Percentiles rank a stretch among this genome's conserved stretches.
These are phyloP conservation scores for Sebastes hopkinsi DNA, from an alignment of 2,797 vertebrate genomes.

Conservation along the genomic window DNA sequence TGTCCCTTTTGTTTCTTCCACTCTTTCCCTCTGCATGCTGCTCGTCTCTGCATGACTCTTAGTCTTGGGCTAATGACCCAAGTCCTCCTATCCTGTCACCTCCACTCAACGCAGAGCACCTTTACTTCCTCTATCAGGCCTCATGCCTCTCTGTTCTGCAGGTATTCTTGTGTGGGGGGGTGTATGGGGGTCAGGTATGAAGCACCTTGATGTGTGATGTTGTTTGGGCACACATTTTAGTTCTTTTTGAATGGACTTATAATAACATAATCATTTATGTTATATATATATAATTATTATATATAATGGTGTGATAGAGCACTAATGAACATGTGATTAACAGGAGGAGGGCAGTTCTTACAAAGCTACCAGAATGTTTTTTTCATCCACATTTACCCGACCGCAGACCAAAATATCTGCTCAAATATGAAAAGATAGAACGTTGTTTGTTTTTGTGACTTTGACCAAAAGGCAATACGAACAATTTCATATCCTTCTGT, in stretches of 20 bases:
- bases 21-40: constrained; percentile 72
- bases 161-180: constrained; percentile 70
- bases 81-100: constrained; percentile 84
- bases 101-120: constrained; percentile 84
- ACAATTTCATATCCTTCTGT: not conserved
- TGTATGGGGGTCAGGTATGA: constrained; percentile 11
- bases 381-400: not conserved
- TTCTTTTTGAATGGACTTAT: not conserved
- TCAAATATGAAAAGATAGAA: not conserved
- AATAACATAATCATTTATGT: not conserved
- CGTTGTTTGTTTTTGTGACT: not conserved
- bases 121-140: constrained; percentile 86
- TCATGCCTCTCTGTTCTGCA: constrained; percentile 76
- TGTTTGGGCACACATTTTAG: not conserved
- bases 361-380: not conserved
- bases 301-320: not conserved
- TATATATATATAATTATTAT: no score
- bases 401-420: not conserved
- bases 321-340: not conserved
- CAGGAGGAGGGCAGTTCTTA: not conserved
- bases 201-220: not conserved
- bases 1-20: constrained; percentile 21
- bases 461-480: not conserved
- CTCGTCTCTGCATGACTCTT: constrained; percentile 77
- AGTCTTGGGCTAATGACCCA: constrained; percentile 82